Evolutionary conservation across 2,113 vertebrate genomes (phyloP).

Genomic region (Pitta sordida): DNA sequence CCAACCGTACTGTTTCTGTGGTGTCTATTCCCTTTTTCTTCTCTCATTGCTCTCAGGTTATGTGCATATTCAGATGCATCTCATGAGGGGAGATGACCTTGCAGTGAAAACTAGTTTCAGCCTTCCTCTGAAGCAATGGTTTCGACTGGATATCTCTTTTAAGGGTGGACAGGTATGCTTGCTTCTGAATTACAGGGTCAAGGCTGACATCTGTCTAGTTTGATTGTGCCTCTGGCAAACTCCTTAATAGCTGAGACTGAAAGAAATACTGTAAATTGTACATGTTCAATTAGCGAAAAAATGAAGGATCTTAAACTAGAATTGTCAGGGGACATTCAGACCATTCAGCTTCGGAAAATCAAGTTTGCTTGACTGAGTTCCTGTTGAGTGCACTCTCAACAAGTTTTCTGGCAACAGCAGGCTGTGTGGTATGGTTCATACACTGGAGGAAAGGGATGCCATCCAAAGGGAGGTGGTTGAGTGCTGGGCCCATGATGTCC

Average conservation of each 20-base stretch:
- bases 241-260: not conserved
- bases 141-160: constrained; percentile 84
- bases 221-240: not conserved
- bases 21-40: not conserved
- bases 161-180: constrained; percentile 77
- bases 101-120: constrained; percentile 76
- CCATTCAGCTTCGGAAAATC: not conserved
- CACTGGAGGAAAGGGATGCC: not conserved
- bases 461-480: not conserved
- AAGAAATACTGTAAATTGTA: not conserved
- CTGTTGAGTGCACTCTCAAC: not conserved
- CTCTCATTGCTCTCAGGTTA: constrained; percentile 66
- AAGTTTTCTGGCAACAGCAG: not conserved
- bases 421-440: not conserved
- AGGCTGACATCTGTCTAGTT: not conserved
- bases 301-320: not conserved
- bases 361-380: not conserved
- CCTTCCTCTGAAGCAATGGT: constrained; percentile 83
- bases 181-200: not conserved
- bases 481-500: not conserved
- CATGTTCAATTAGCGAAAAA: not conserved
- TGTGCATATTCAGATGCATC: constrained; percentile 84
- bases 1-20: not conserved
- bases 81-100: constrained; percentile 76
- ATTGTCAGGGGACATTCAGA: not conserved